A percentile compares a stretch with the other conserved stretches of the same genome.
phyloP scores from a whole-genome alignment of 2,797 vertebrate genomes.

The Rhynchonycteris naso region DNA sequence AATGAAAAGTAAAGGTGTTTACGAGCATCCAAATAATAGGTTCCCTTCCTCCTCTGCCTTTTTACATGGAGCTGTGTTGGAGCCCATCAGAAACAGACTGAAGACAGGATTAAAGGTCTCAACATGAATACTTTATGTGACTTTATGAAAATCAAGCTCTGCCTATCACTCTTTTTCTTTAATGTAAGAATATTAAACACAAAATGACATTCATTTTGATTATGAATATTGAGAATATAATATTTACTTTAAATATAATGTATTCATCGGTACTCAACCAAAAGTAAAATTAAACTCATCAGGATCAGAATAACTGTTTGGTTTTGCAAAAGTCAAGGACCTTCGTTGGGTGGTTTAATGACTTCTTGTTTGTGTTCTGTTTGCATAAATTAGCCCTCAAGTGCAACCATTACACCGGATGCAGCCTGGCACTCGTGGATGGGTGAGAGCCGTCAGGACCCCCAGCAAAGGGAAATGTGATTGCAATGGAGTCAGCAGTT shows the following conservation, averaged over 20 bases:
- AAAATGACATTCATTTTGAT: slow-evolving; percentile 55
- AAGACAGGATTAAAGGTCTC: slow-evolving; percentile 27
- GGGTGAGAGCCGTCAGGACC: slow-evolving; percentile 56
- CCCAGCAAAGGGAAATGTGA: slow-evolving; percentile 72
- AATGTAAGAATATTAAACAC: slow-evolving; percentile 30
- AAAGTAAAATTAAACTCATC: slow-evolving; percentile 81
- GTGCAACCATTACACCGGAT: slow-evolving; percentile 72
- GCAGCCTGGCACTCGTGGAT: slow-evolving; percentile 63
- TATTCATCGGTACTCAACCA: slow-evolving; percentile 75
- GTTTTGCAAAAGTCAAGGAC: slow-evolving; percentile 81
- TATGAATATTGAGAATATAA: slow-evolving; percentile 80
- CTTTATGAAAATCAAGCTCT: slow-evolving; percentile 27
- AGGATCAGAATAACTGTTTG: slow-evolving; percentile 79
- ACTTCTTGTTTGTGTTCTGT: slow-evolving; percentile 82
- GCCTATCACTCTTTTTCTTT: neutral
- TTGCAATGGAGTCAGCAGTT: slow-evolving; percentile 62
- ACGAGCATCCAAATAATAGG: slow-evolving; percentile 32
- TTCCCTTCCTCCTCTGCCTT: neutral
- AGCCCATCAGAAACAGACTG: slow-evolving; percentile 30
- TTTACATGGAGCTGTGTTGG: slow-evolving; percentile 2
- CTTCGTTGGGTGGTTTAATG: slow-evolving; percentile 80
- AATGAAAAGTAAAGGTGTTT: slow-evolving; percentile 44
- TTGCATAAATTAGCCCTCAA: slow-evolving; percentile 80
- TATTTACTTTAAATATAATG: slow-evolving; percentile 81
- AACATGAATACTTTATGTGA: neutral